phyloP scores from a whole-genome alignment of 2,113 vertebrate genomes.

The Dasyornis broadbenti region DNA sequence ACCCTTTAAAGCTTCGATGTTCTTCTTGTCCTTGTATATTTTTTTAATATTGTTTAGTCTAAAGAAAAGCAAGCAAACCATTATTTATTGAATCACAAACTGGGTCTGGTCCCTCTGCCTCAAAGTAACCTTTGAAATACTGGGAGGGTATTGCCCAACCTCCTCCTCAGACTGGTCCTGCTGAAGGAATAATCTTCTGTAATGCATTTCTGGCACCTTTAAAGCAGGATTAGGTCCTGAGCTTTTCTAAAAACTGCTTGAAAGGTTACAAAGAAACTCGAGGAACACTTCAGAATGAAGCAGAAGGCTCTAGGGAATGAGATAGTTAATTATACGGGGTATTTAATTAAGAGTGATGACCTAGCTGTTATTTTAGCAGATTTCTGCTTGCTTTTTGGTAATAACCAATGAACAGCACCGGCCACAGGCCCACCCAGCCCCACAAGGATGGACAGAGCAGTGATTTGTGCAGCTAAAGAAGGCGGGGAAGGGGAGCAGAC shows the following conservation, averaged over 20 bases:
- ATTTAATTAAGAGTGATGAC: neutral
- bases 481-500: neutral
- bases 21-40: constrained; percentile 75
- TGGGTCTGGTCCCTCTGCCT: neutral
- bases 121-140: neutral
- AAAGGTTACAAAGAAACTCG: neutral
- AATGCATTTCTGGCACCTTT: neutral
- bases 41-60: constrained; percentile 85
- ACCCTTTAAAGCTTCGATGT: constrained; percentile 83
- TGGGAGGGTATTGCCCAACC: neutral
- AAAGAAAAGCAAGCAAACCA: neutral
- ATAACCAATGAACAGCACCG: neutral
- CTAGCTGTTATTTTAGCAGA: neutral
- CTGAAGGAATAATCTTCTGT: neutral
- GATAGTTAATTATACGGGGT: neutral
- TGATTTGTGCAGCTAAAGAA: neutral
- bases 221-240: neutral
- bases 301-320: neutral
- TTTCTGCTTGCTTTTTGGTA: neutral
- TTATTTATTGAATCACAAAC: neutral
- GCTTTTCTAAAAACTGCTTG: neutral
- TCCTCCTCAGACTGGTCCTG: neutral
- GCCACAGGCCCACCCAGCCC: neutral
- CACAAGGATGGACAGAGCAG: neutral
- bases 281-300: neutral